A percentile compares a stretch with the other conserved stretches of the same genome.
phyloP scores from a whole-genome alignment of 2,113 vertebrate genomes.

The Caloenas nicobarica region DNA sequence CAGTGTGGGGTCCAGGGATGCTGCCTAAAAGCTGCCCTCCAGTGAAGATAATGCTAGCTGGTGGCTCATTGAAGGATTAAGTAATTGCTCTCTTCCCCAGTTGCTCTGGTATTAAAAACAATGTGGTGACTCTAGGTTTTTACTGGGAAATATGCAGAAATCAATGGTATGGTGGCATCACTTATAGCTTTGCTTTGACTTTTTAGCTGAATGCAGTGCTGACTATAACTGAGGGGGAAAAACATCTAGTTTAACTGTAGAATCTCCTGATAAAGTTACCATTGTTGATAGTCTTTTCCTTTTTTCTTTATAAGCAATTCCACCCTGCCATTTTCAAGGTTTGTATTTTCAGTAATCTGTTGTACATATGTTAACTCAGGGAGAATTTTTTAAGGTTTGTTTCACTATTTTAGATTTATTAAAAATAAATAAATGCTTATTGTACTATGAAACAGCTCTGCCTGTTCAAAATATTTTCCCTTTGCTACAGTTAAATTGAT shows the following conservation, averaged over 20 bases:
- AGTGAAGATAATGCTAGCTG: background rate
- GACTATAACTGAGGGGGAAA: background rate
- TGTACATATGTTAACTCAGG: background rate
- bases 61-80: background rate
- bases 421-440: background rate
- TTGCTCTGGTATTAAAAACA: background rate
- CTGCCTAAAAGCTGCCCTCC: background rate
- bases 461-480: background rate
- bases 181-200: background rate
- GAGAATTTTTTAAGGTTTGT: background rate
- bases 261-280: background rate
- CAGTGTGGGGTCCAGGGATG: background rate
- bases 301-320: background rate
- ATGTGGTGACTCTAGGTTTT: background rate
- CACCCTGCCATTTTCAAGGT: background rate
- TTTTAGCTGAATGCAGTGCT: background rate
- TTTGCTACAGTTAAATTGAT: background rate
- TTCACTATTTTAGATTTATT: background rate
- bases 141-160: background rate
- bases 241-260: background rate
- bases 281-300: background rate
- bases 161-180: background rate
- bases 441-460: background rate
- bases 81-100: background rate
- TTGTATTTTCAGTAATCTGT: background rate